Conservation (phyloP, 2,797 vertebrate genomes). For the Hephaestus fuliginosus region DNA sequence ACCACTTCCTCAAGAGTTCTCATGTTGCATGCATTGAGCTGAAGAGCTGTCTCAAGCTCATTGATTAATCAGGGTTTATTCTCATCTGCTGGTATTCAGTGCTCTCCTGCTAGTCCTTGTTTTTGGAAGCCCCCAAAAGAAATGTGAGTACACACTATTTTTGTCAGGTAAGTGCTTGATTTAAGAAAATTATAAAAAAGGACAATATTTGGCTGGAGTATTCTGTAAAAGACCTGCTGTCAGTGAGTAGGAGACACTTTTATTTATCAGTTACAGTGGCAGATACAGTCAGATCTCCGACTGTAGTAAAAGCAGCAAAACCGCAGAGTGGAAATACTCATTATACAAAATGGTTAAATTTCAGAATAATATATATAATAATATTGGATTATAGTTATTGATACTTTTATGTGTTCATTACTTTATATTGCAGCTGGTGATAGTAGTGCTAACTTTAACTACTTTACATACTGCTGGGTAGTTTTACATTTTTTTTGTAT, state of each 20-base stretch:
- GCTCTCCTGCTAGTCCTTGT: neutral
- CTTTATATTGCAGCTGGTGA: neutral
- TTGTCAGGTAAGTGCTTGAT: neutral
- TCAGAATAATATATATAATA: neutral
- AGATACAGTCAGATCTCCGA: neutral
- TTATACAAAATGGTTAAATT: neutral
- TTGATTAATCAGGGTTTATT: neutral
- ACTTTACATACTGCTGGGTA: neutral
- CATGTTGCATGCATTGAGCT: neutral
- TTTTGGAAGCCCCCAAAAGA: neutral
- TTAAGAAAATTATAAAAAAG: neutral
- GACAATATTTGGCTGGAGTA: neutral
- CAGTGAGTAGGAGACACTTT: neutral
- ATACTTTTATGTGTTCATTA: neutral
- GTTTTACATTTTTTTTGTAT: neutral
- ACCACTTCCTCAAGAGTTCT: slow-evolving; percentile 67
- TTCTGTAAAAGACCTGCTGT: neutral
- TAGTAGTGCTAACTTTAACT: neutral
- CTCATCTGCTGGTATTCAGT: neutral
- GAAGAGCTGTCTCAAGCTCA: neutral
- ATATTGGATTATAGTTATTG: neutral
- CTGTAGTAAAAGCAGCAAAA: neutral
- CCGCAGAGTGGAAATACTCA: neutral
- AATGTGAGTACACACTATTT: neutral
- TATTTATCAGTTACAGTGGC: neutral